Evolutionary conservation across 2,888 invertebrate genomes (phyloP).

Genomic region (Muscina levida): DNA sequence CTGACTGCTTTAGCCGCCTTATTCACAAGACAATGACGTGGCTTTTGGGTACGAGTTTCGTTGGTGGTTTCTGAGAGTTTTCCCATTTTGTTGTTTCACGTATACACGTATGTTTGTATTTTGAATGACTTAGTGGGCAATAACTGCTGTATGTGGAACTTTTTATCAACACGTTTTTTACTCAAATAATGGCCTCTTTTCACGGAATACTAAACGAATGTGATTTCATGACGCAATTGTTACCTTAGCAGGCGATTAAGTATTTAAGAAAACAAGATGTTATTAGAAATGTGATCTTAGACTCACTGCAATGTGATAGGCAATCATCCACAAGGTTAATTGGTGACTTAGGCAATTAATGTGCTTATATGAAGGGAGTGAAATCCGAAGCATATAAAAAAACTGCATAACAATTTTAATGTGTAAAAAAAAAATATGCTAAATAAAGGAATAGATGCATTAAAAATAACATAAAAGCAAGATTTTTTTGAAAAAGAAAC

Average conservation of each 20-base stretch:
- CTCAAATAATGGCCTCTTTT: slow-evolving; percentile 69
- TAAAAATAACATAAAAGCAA: too few relatives aligned
- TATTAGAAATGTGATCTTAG: neutral
- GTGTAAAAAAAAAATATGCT: too few relatives aligned
- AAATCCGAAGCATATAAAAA: too few relatives aligned
- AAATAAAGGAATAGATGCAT: too few relatives aligned
- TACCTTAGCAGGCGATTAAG: neutral
- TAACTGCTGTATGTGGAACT: slow-evolving; percentile 52
- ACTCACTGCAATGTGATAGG: neutral
- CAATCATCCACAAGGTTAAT: too few relatives aligned
- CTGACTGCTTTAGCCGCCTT: neutral
- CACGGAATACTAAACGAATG: slow-evolving; percentile 67
- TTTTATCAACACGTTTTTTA: slow-evolving; percentile 73
- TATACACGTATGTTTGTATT: slow-evolving; percentile 2
- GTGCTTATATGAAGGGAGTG: too few relatives aligned
- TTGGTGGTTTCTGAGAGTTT: slow-evolving; percentile 5
- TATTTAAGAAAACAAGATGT: slow-evolving; percentile 4
- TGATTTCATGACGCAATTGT: slow-evolving; percentile 21
- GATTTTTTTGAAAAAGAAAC: too few relatives aligned
- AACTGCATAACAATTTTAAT: too few relatives aligned
- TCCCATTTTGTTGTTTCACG: slow-evolving; percentile 8
- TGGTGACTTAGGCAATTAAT: too few relatives aligned
- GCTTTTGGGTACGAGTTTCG: neutral
- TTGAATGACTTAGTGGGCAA: slow-evolving; percentile 51
- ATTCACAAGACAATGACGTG: slow-evolving; percentile 9